These are phyloP conservation scores for Micromys minutus DNA, from an alignment of 2,113 vertebrate species.

Conservation along the genomic window DNA sequence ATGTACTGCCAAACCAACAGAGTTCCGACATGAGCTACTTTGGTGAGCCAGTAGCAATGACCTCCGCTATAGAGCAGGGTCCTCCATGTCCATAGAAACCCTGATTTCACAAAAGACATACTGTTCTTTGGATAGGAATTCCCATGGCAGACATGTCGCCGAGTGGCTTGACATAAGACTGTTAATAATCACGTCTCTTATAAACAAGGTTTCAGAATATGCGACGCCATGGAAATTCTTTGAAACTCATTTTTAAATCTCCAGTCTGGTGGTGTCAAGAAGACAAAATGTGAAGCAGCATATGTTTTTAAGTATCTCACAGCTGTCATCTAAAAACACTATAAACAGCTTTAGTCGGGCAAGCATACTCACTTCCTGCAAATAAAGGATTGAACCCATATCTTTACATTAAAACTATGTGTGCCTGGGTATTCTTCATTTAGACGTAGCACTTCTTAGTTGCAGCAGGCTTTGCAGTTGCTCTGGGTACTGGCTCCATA, in stretches of 20 bases:
- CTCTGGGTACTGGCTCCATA: background rate
- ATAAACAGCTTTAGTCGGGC: constrained; percentile 56
- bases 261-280: constrained; percentile 59
- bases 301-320: constrained; percentile 74
- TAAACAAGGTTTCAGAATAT: constrained; percentile 53
- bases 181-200: constrained; percentile 50
- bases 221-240: constrained; percentile 56
- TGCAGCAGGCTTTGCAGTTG: background rate
- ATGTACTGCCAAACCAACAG: background rate
- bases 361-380: constrained; percentile 65
- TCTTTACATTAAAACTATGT: constrained; percentile 49
- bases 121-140: background rate
- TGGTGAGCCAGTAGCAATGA: fast-evolving
- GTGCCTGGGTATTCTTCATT: background rate
- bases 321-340: constrained; percentile 64
- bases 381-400: constrained; percentile 52
- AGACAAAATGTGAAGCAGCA: constrained; percentile 65
- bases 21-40: background rate
- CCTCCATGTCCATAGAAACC: background rate
- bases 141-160: background rate
- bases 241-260: constrained; percentile 63
- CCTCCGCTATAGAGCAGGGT: background rate
- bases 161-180: background rate
- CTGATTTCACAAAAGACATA: background rate
- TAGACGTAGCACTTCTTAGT: constrained; percentile 30